Conservation (phyloP, 2,113 vertebrate genomes). For the Trachemys scripta region DNA sequence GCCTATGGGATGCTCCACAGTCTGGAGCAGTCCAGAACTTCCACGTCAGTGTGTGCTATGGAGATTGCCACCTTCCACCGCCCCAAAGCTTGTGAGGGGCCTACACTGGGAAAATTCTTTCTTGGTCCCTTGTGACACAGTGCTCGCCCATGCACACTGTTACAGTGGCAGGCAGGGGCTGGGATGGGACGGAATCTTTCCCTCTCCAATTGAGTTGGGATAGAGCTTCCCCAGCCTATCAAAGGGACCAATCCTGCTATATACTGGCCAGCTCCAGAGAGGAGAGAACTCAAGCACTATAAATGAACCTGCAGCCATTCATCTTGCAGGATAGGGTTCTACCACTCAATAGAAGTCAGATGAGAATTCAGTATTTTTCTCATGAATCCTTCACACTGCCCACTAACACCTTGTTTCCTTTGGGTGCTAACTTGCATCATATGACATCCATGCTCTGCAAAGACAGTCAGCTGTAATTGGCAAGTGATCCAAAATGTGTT, state of each 20-base stretch:
- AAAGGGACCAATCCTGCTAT: background rate
- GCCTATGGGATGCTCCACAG: background rate
- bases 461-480: constrained; percentile 39
- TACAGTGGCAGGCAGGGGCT: background rate
- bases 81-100: background rate
- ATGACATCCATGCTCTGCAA: background rate
- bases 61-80: background rate
- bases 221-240: background rate
- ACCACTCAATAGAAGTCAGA: background rate
- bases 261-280: background rate
- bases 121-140: background rate
- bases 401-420: fast-evolving
- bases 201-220: background rate
- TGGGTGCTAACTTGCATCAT: background rate
- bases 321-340: fast-evolving
- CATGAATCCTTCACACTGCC: background rate
- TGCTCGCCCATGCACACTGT: background rate
- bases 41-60: background rate
- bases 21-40: constrained; percentile 28
- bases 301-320: constrained; percentile 19
- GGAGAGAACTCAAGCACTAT: background rate
- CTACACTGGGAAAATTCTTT: background rate
- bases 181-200: background rate
- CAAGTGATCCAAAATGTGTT: constrained; percentile 32
- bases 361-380: background rate